Percentiles rank a stretch among this genome's conserved stretches.
phyloP scores from a whole-genome alignment of 2,797 vertebrate genomes.

The Novumbra hubbsi region DNA sequence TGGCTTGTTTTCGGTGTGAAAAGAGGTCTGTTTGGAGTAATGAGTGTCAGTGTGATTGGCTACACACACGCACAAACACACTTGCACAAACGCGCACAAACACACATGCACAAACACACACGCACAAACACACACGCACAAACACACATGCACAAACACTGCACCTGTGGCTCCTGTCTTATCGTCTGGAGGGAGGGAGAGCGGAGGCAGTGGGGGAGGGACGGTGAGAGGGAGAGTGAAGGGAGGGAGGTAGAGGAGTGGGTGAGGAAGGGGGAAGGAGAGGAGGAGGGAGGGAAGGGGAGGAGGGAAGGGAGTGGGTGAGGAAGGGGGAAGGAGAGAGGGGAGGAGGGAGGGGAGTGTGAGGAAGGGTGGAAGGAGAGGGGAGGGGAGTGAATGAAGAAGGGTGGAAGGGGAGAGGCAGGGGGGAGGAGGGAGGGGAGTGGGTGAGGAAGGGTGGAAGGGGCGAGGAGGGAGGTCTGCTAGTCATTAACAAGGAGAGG shows the following conservation, averaged over 20 bases:
- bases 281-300: neutral
- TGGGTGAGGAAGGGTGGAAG: neutral
- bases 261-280: too few species aligned
- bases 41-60: neutral
- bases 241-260: neutral
- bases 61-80: too few species aligned
- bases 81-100: too few species aligned
- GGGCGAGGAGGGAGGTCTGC: too few species aligned
- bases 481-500: too few species aligned
- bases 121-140: too few species aligned
- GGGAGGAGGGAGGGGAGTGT: neutral
- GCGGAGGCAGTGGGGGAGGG: too few species aligned
- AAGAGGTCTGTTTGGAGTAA: slow-evolving; percentile 30
- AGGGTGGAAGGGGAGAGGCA: neutral
- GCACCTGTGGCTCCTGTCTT: too few species aligned
- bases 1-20: slow-evolving; percentile 52
- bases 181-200: too few species aligned
- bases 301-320: neutral
- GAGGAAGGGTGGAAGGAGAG: neutral
- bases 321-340: neutral
- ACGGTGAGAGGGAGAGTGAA: neutral
- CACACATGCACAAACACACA: too few species aligned
- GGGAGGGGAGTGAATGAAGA: neutral
- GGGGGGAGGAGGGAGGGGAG: neutral
- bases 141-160: neutral